Evolutionary conservation across 2,888 invertebrate genomes (phyloP).

Genomic region (Drosophila picticornis): DNA sequence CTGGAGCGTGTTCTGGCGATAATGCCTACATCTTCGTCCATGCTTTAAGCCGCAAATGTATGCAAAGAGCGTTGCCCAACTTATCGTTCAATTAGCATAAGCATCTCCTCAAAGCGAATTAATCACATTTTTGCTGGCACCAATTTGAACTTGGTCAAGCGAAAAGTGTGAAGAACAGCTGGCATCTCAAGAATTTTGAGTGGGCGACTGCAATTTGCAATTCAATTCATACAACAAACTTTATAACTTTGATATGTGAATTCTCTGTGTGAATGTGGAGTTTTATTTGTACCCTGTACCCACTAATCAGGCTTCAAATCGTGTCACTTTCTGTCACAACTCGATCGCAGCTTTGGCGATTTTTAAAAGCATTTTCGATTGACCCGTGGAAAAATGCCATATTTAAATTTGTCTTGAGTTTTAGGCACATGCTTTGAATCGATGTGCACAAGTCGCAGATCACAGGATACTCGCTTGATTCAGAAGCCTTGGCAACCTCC

Average conservation of each 20-base stretch:
- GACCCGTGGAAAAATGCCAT: background rate
- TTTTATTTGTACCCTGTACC: background rate
- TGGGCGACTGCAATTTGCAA: background rate
- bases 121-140: slow-evolving; percentile 36
- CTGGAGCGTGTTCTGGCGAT: slow-evolving; percentile 14
- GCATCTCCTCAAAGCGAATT: slow-evolving; percentile 37
- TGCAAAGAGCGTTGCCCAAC: slow-evolving; percentile 33
- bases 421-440: slow-evolving; percentile 20
- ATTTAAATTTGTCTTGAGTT: background rate
- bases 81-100: slow-evolving; percentile 73
- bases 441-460: background rate
- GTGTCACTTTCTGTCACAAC: background rate
- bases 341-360: background rate
- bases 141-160: slow-evolving; percentile 6
- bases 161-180: background rate
- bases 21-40: slow-evolving; percentile 20
- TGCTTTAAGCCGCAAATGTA: slow-evolving; percentile 18
- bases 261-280: background rate
- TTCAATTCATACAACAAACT: background rate
- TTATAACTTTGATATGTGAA: background rate
- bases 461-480: background rate
- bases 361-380: background rate
- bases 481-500: slow-evolving; percentile 13
- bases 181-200: background rate
- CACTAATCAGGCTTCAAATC: background rate